A percentile compares a stretch with the other conserved stretches of the same genome.
Conservation (phyloP, 2,113 vertebrate genomes). For the Monopterus albus region DNA sequence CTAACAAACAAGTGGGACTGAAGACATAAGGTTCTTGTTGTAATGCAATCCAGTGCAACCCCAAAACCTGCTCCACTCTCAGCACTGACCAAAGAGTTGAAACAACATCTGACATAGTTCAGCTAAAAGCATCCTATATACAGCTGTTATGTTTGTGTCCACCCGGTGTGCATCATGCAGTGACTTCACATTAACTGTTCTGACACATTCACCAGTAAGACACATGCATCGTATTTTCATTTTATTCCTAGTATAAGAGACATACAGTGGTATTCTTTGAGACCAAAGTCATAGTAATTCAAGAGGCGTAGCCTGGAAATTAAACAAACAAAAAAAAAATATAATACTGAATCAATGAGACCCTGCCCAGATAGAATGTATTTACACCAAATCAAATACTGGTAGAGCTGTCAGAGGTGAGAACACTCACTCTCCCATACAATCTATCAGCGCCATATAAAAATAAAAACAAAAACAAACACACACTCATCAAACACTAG, state of each 20-base stretch:
- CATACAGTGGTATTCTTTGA: conserved; percentile 77
- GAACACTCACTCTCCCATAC: conserved; percentile 34
- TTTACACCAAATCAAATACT: conserved; percentile 78
- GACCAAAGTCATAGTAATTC: conserved; percentile 73
- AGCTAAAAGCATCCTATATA: no score
- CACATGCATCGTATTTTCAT: conserved; percentile 54
- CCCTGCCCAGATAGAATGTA: conserved; percentile 68
- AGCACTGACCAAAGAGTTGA: not conserved
- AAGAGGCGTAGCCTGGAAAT: conserved; percentile 66
- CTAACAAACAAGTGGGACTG: not conserved
- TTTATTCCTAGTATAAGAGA: conserved; percentile 81
- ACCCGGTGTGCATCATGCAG: not conserved
- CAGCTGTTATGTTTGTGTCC: not conserved
- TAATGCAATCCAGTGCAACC: not conserved
- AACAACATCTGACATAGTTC: not conserved
- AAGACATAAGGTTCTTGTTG: not conserved
- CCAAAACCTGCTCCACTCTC: not conserved
- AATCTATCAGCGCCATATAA: conserved; percentile 63
- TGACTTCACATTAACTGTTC: not conserved
- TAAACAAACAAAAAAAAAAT: conserved; percentile 38
- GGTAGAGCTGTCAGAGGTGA: conserved; percentile 52
- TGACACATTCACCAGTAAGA: conserved; percentile 55
- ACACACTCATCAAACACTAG: conserved; percentile 41
- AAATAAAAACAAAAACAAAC: not conserved
- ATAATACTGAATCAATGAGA: conserved; percentile 71